Base-by-base conservation (phyloP, 2,888 invertebrate genomes). In the Hedychridium roseum region DNA sequence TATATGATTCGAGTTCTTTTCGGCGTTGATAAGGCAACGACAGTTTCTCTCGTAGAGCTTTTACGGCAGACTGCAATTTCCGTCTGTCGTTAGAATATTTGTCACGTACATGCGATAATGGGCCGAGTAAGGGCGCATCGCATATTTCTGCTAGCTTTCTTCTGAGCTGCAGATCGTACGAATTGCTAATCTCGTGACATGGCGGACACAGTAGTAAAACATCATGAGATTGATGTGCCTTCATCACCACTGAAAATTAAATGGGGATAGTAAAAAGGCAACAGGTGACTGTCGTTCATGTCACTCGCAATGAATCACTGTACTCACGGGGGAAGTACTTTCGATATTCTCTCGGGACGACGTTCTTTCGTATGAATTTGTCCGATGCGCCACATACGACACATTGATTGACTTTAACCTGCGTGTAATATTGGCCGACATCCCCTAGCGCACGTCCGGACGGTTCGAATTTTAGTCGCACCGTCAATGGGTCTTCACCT, bases 301-400 rank as follows among this genome's bases (percentile, higher is more conserved):
- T 23, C 9, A 37, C 23, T 20, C 12, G 14, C 9, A 16, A 34
- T n/a, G n/a, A 12, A 43, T 14, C 2, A 20, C 15, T 20, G 14
- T 14, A 64, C 74, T 71, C 57, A 87, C 88, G 81, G 37, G 90
- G 90, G 60, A 90, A 90, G 58, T 85, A 85, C 79, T 86, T 90
- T 54, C 91, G 84, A 70, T 92, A 93, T 76, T 93, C 92, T 45
- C 87, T 83, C 0, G 92, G 92, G 21, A 93, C 88, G n/a, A 93
- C 85, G 63, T 90, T 89, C 78, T 93, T 93, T 14, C 89, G 80
- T 43, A 89, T 85, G 66, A 87, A 89, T 0, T 86, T 85, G 57
- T 90, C 84, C 0, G 78, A 77, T 4, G 79, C 72, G 0, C 91
- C 92, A 71, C 92, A 93, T 0, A 91, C 91, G 1, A 92, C 92